A percentile compares a stretch with the other conserved stretches of the same genome.
Evolutionary conservation across 2,797 vertebrate genomes (phyloP).

Genomic region (Dipus sagitta): DNA sequence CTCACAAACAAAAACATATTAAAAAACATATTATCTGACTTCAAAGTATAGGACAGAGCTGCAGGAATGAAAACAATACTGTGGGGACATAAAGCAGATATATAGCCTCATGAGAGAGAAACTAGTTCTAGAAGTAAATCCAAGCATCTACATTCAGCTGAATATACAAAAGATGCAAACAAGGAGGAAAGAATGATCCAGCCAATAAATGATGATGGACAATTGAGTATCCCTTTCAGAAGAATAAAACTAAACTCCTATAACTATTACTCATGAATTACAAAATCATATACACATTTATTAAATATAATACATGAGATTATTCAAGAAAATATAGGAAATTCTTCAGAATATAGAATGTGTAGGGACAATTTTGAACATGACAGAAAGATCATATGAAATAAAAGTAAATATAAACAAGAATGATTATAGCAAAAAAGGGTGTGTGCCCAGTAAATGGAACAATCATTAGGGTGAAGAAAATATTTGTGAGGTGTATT

Average conservation of each 20-base stretch:
- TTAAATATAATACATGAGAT: not conserved
- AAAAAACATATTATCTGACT: not conserved
- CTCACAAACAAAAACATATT: not conserved
- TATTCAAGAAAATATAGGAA: not conserved
- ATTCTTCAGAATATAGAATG: not conserved
- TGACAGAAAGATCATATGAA: not conserved
- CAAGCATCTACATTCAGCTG: not conserved
- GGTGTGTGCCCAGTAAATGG: not conserved
- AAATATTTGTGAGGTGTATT: not conserved
- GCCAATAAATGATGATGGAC: not conserved
- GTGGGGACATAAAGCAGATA: not conserved
- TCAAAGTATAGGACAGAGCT: not conserved
- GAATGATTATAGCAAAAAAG: not conserved
- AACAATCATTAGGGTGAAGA: not conserved
- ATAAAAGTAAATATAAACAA: not conserved
- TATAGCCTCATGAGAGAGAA: not conserved
- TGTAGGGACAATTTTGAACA: not conserved
- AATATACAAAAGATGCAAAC: not conserved
- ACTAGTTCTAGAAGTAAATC: not conserved
- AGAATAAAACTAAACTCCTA: not conserved
- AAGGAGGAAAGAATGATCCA: rapidly evolving
- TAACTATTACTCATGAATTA: not conserved
- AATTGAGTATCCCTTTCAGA: not conserved
- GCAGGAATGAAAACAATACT: not conserved
- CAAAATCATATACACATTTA: not conserved